Percentiles rank a stretch among this genome's conserved stretches.
Evolutionary conservation across 2,797 vertebrate species (phyloP).

Genomic region (Melanotaenia boesemani): DNA sequence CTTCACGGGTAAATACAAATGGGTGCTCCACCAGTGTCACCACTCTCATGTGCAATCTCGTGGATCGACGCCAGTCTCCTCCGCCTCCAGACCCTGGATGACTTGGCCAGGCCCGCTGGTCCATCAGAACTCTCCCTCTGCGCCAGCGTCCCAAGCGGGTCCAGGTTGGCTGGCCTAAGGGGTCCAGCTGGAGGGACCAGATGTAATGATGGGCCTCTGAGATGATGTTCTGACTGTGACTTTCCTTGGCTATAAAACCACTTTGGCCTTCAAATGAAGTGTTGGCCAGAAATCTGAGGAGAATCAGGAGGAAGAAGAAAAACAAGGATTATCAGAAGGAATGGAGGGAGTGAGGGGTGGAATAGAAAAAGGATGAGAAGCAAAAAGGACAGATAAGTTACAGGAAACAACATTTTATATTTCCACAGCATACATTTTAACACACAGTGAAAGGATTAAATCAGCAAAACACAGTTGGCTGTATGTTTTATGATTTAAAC

Average conservation of each 20-base stretch:
- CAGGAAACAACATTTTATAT: neutral
- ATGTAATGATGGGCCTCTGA: constrained; percentile 97
- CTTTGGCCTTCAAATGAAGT: constrained; percentile 93
- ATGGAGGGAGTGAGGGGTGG: neutral
- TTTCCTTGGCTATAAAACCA: constrained; percentile 87
- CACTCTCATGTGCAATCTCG: constrained; percentile 90
- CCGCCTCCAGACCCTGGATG: constrained; percentile 80
- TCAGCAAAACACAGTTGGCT: neutral
- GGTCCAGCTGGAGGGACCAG: constrained; percentile 97
- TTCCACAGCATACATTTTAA: neutral
- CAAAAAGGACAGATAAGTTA: constrained; percentile 1
- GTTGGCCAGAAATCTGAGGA: constrained; percentile 93
- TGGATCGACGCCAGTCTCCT: constrained; percentile 84
- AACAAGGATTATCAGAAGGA: neutral
- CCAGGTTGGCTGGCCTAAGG: constrained; percentile 95
- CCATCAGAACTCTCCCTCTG: constrained; percentile 89
- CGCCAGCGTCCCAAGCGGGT: constrained; percentile 95
- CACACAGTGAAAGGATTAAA: neutral
- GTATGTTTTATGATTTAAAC: neutral
- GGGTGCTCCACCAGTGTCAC: constrained; percentile 97
- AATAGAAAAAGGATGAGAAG: neutral
- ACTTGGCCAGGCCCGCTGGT: constrained; percentile 93
- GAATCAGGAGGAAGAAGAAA: neutral
- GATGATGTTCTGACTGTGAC: constrained; percentile 83
- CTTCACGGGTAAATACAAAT: constrained; percentile 96